Percentiles rank a stretch among this genome's conserved stretches.
These are phyloP conservation scores for Habropoda laboriosa DNA, from an alignment of 1,140 invertebrate genomes.

Conservation along the genomic window DNA sequence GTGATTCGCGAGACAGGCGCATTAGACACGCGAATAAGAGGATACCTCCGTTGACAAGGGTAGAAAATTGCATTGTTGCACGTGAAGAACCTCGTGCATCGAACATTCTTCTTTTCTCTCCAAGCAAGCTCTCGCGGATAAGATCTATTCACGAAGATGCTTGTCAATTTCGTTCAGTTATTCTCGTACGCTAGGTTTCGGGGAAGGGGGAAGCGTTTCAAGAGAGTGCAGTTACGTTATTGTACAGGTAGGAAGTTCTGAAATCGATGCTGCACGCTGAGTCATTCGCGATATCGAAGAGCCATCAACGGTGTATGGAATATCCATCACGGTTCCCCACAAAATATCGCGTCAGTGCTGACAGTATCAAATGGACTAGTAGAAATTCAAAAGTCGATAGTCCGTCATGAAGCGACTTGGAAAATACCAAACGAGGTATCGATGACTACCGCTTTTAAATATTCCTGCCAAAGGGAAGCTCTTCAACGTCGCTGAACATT, in stretches of 20 bases:
- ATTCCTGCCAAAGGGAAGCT: background rate
- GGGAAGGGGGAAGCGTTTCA: background rate
- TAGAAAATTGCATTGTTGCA: conserved; percentile 1
- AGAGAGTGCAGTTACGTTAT: background rate
- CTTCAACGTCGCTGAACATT: background rate
- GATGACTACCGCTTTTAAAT: no score
- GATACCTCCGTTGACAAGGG: background rate
- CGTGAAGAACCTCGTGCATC: background rate
- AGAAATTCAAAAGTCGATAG: no score
- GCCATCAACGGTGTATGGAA: background rate
- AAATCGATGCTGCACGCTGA: no score
- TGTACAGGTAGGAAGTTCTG: background rate
- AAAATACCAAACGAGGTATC: background rate
- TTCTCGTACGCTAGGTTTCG: no score
- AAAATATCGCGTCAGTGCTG: no score
- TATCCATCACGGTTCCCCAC: no score
- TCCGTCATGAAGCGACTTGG: no score
- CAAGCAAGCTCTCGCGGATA: background rate
- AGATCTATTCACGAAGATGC: background rate
- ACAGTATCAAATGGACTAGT: no score
- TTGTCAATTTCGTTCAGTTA: background rate
- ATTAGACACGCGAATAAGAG: no score
- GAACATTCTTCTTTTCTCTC: background rate
- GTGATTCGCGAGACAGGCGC: background rate
- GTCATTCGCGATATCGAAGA: background rate